A percentile compares a stretch with the other conserved stretches of the same genome.
Evolutionary conservation across 2,113 vertebrate species (phyloP).

Genomic region (Podarcis cretensis): DNA sequence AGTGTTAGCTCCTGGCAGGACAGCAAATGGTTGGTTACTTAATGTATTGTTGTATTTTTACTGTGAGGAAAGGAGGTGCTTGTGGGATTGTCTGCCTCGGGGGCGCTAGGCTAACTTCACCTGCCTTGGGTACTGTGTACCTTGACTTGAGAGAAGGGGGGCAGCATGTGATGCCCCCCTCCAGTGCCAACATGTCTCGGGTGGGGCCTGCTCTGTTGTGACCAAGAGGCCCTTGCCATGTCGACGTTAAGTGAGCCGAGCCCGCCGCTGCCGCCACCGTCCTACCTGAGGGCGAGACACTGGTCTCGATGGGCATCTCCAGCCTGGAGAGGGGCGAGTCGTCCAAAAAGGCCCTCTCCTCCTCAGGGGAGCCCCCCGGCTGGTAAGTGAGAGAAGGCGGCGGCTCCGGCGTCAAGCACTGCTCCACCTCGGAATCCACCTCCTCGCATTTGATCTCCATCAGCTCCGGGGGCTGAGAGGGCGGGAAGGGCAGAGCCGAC

Average conservation of each 20-base stretch:
- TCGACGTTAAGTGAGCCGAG: neutral
- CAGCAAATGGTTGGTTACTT: neutral
- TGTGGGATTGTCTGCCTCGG: neutral
- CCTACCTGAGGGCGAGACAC: conserved; percentile 86
- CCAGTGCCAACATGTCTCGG: neutral
- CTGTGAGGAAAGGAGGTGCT: neutral
- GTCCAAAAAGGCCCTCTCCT: conserved; percentile 69
- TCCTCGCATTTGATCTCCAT: conserved; percentile 88
- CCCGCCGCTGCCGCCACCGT: neutral
- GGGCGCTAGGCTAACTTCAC: neutral
- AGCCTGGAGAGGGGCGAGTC: conserved; percentile 70
- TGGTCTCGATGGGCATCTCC: conserved; percentile 74
- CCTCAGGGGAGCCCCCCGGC: conserved; percentile 80
- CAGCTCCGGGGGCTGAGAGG: conserved; percentile 79
- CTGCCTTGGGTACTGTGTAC: neutral
- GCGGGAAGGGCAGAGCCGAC: conserved; percentile 76
- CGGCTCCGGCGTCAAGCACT: conserved; percentile 75
- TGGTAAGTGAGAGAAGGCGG: conserved; percentile 76
- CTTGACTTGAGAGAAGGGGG: neutral
- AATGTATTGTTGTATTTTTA: neutral
- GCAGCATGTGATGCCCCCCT: too few relatives aligned
- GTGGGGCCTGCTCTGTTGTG: neutral
- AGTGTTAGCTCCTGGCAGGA: too few relatives aligned
- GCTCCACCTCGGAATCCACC: conserved; percentile 79
- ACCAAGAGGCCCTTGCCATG: neutral